phyloP scores from a whole-genome alignment of 2,888 invertebrate species.

The Malachius bipustulatus region DNA sequence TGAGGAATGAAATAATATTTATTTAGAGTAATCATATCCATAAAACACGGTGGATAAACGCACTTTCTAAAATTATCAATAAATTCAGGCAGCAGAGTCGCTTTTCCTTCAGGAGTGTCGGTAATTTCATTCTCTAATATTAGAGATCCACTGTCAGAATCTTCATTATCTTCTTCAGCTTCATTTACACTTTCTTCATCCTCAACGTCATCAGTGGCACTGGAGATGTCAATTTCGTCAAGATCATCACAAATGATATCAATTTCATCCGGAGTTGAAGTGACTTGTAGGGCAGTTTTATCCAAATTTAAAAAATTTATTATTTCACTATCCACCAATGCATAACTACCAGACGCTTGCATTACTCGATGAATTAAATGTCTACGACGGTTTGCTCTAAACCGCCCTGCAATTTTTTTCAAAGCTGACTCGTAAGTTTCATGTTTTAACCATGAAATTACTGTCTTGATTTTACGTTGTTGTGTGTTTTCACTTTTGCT shows the following conservation, averaged over 20 bases:
- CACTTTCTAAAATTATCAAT: conserved; percentile 48
- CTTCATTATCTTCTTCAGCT: conserved; percentile 16
- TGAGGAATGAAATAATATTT: conserved; percentile 56
- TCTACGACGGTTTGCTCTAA: conserved; percentile 45
- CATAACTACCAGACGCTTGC: conserved; percentile 53
- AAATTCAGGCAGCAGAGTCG: conserved; percentile 51
- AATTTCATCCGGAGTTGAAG: conserved; percentile 8
- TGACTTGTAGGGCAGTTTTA: conserved; percentile 3
- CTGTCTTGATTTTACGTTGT: conserved; percentile 56
- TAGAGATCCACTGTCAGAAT: conserved; percentile 24
- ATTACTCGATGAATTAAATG: conserved; percentile 47
- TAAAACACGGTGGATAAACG: conserved; percentile 50
- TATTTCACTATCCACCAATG: conserved; percentile 44
- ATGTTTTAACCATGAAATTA: conserved; percentile 65
- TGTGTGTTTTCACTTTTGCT: conserved; percentile 43
- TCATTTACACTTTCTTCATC: conserved; percentile 12
- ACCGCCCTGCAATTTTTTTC: conserved; percentile 48
- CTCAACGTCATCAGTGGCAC: conserved; percentile 14
- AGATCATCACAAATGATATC: conserved; percentile 6
- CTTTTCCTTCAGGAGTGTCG: conserved; percentile 19
- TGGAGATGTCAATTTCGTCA: conserved; percentile 12
- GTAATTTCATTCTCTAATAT: conserved; percentile 22
- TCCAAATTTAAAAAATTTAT: conserved; percentile 42
- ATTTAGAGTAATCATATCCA: conserved; percentile 54
- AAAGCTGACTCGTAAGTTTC: conserved; percentile 60